These are phyloP conservation scores for Calliphora vicina DNA, from an alignment of 1,140 invertebrate genomes.

Conservation along the genomic window DNA sequence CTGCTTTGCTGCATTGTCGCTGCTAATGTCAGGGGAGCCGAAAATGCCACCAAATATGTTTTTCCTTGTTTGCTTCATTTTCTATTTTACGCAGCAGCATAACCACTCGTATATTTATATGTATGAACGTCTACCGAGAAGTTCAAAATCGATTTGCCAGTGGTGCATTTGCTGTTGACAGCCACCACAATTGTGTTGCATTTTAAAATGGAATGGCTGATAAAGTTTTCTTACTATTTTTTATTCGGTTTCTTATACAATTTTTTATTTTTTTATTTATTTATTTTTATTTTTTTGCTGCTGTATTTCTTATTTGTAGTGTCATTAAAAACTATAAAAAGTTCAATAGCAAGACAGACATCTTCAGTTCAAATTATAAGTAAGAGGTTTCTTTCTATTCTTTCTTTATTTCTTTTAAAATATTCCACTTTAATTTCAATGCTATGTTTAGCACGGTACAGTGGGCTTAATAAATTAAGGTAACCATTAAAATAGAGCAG, in stretches of 20 bases:
- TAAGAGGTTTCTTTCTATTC: not conserved
- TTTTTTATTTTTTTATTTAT: not conserved
- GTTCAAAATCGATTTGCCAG: constrained; percentile 27
- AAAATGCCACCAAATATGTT: not conserved
- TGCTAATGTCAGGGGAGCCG: constrained; percentile 23
- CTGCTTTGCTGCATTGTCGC: not conserved
- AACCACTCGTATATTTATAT: no score
- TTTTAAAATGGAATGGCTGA: not conserved
- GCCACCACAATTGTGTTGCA: not conserved
- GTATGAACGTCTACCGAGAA: not conserved
- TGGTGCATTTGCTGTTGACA: constrained; percentile 33
- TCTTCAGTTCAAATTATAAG: constrained; percentile 19
- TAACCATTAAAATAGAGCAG: no score
- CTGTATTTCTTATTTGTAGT: not conserved
- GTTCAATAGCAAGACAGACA: constrained; percentile 28
- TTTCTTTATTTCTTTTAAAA: not conserved
- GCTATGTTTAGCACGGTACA: not conserved
- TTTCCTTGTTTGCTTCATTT: not conserved
- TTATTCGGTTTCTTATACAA: not conserved
- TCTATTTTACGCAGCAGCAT: not conserved
- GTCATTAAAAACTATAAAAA: constrained; percentile 19
- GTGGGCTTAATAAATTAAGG: not conserved
- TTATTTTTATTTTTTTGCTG: not conserved
- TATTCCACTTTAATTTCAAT: not conserved
- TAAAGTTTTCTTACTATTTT: not conserved